These are phyloP conservation scores for Motacilla alba DNA, from an alignment of 2,113 vertebrate genomes.

Conservation along the genomic window DNA sequence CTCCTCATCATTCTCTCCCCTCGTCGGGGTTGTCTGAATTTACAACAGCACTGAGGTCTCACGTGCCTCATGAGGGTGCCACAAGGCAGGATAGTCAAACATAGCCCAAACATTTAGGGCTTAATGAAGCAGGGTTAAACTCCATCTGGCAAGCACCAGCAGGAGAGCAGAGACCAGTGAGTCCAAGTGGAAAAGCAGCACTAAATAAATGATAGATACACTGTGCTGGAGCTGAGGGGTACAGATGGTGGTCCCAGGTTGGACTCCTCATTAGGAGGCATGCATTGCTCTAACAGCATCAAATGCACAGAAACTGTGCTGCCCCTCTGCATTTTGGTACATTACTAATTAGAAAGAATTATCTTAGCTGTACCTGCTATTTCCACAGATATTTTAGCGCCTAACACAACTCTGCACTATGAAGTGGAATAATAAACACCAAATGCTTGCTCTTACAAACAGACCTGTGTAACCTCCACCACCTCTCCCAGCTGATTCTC, in stretches of 20 bases:
- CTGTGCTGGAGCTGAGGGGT: not conserved
- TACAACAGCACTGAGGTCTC: not conserved
- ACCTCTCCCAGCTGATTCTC: not conserved
- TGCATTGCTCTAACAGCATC: not conserved
- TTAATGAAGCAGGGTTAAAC: not conserved
- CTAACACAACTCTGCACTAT: not conserved
- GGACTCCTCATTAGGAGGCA: not conserved
- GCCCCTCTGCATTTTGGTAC: not conserved
- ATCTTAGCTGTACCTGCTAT: not conserved
- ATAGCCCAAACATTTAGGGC: not conserved
- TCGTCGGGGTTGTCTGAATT: no score
- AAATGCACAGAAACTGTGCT: not conserved
- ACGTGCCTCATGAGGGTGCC: not conserved
- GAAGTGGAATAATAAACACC: not conserved
- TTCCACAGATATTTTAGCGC: not conserved
- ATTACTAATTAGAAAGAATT: not conserved
- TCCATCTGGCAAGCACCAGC: not conserved
- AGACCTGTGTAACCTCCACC: not conserved
- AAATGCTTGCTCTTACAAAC: not conserved
- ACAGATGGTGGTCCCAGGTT: not conserved
- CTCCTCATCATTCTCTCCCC: no score
- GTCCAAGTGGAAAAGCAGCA: not conserved
- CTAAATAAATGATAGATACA: not conserved
- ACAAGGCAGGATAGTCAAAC: not conserved
- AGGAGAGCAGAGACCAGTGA: not conserved